phyloP scores from a whole-genome alignment of 2,797 vertebrate genomes.

The Aulostomus chinensis region DNA sequence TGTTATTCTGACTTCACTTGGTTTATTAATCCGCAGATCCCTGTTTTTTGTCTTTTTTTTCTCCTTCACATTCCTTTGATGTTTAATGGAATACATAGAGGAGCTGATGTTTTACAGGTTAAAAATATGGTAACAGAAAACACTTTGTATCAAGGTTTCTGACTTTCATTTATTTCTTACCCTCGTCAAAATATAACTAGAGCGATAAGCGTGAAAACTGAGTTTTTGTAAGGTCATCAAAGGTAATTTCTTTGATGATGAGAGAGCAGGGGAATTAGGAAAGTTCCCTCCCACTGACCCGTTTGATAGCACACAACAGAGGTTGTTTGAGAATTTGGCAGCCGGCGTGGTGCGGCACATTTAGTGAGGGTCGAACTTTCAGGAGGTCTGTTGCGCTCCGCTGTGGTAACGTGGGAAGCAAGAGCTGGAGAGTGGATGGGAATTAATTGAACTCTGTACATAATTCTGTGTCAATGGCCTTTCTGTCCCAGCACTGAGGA shows the following conservation, averaged over 20 bases:
- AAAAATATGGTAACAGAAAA: conserved; percentile 10
- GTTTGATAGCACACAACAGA: conserved; percentile 89
- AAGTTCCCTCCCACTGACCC: conserved; percentile 62
- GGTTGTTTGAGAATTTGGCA: conserved; percentile 88
- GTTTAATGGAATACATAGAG: conserved; percentile 47
- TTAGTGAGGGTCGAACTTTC: conserved; percentile 88
- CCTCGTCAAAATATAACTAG: conserved; percentile 7
- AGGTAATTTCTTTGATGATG: conserved; percentile 83
- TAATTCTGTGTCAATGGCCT: conserved; percentile 93
- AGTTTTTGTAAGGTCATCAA: conserved; percentile 85
- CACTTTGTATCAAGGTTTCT: conserved; percentile 21
- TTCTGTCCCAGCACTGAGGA: conserved; percentile 87
- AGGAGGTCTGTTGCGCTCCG: conserved; percentile 83
- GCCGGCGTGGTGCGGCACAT: conserved; percentile 84
- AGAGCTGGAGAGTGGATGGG: conserved; percentile 85
- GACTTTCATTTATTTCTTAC: conserved; percentile 6
- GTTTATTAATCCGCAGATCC: conserved; percentile 78
- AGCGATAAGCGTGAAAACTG: conserved; percentile 34
- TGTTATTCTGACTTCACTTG: conserved; percentile 84
- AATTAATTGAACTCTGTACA: conserved; percentile 94
- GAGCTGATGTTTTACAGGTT: conserved; percentile 17
- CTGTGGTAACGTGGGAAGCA: conserved; percentile 93
- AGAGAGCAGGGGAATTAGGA: conserved; percentile 81
- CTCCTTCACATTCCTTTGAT: conserved; percentile 56
- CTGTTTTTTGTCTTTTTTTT: conserved; percentile 35